phyloP scores from a whole-genome alignment of 2,888 invertebrate genomes.

The Agrochola macilenta region DNA sequence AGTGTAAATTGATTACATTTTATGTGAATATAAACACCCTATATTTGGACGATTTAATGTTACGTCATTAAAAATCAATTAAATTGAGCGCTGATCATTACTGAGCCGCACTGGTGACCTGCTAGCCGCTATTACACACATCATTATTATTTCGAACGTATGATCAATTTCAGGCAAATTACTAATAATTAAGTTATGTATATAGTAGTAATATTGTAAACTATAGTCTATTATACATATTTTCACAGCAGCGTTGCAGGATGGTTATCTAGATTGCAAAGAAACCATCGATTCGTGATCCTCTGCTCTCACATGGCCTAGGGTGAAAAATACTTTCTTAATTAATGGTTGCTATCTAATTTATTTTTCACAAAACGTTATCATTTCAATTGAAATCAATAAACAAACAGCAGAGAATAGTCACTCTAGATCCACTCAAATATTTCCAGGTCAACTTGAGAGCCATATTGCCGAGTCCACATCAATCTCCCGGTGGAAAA shows the following conservation, averaged over 20 bases:
- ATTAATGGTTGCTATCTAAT: neutral
- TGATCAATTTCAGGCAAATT: constrained; percentile 23
- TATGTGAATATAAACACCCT: neutral
- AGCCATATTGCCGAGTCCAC: constrained; percentile 18
- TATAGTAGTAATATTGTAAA: neutral
- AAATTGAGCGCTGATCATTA: constrained; percentile 21
- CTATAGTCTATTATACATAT: neutral
- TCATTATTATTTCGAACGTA: constrained; percentile 9
- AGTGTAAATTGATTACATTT: neutral
- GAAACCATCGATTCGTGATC: neutral
- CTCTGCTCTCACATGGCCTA: neutral
- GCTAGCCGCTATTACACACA: constrained; percentile 14
- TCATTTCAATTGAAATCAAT: neutral
- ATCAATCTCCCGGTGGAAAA: constrained; percentile 34
- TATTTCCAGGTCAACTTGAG: constrained; percentile 14
- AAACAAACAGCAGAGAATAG: neutral
- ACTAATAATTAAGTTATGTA: too few relatives aligned
- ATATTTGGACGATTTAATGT: constrained; percentile 7
- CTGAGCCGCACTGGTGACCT: constrained; percentile 3
- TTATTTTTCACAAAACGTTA: neutral
- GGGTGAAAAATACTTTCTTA: neutral
- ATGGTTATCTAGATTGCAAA: neutral
- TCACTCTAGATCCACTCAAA: constrained; percentile 15
- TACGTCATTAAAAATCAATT: constrained; percentile 30
- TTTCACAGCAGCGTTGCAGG: neutral